A percentile compares a stretch with the other conserved stretches of the same genome.
Conservation (phyloP, 2,888 invertebrate species). For the Drosophila recens region DNA sequence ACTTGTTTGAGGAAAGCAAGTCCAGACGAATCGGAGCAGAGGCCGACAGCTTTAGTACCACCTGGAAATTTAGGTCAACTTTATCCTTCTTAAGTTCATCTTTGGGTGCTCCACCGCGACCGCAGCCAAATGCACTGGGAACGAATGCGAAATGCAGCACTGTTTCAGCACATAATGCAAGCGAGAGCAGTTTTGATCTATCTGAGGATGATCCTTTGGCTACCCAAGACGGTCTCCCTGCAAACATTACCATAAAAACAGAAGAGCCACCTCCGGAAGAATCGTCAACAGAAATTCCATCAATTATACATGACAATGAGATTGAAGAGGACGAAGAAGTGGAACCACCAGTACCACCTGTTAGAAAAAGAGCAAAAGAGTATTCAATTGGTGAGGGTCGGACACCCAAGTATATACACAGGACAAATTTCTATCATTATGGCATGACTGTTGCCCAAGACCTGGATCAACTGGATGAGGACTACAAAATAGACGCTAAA, state of each 20-base stretch:
- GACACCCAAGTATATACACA: constrained; percentile 8
- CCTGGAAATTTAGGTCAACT: constrained; percentile 52
- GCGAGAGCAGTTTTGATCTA: constrained; percentile 41
- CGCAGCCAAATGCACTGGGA: not conserved
- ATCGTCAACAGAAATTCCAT: constrained; percentile 13
- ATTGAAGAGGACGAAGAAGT: constrained; percentile 14
- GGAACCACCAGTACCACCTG: constrained; percentile 4
- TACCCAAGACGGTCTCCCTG: constrained; percentile 39
- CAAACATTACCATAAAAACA: constrained; percentile 39
- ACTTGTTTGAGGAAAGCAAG: constrained; percentile 56
- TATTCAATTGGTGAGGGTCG: constrained; percentile 10
- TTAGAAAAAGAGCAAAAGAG: constrained; percentile 28
- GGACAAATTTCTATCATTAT: constrained; percentile 52
- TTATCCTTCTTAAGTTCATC: constrained; percentile 39
- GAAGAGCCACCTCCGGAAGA: constrained; percentile 31
- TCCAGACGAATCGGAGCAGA: constrained; percentile 42
- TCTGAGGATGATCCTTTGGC: constrained; percentile 57
- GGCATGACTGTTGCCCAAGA: constrained; percentile 60
- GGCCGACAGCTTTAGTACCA: constrained; percentile 43
- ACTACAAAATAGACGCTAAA: constrained; percentile 58
- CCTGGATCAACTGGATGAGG: constrained; percentile 56
- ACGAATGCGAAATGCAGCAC: not conserved
- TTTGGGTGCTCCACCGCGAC: constrained; percentile 1
- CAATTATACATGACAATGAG: constrained; percentile 20
- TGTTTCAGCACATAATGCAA: constrained; percentile 1